Percentiles rank a stretch among this genome's conserved stretches.
Evolutionary conservation across 2,888 invertebrate genomes (phyloP).

Genomic region (Ashinkailepas kermadecensis): DNA sequence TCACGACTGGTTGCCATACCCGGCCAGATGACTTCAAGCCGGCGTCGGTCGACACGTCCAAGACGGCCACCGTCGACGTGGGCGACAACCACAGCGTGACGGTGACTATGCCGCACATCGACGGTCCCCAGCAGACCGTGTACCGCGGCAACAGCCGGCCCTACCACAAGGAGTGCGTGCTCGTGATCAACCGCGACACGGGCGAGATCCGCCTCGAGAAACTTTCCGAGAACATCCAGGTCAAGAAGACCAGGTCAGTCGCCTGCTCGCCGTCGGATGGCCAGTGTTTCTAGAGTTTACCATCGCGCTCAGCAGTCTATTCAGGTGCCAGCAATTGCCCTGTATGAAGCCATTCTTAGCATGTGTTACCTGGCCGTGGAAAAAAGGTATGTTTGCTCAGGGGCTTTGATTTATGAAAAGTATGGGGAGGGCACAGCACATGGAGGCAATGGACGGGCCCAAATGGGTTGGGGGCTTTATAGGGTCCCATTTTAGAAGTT

Average conservation of each 20-base stretch:
- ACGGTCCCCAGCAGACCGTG: constrained; percentile 72
- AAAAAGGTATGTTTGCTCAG: no score
- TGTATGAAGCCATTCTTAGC: not conserved
- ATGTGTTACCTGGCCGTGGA: not conserved
- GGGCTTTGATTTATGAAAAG: no score
- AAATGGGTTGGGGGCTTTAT: no score
- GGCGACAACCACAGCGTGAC: constrained; percentile 62
- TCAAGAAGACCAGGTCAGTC: constrained; percentile 63
- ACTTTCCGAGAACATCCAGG: constrained; percentile 81
- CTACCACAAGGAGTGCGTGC: constrained; percentile 87
- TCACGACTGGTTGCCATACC: not conserved
- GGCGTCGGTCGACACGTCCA: constrained; percentile 89
- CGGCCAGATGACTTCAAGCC: constrained; percentile 82
- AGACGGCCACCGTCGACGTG: constrained; percentile 83
- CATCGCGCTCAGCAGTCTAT: not conserved
- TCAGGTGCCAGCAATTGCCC: no score
- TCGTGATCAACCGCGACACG: constrained; percentile 84
- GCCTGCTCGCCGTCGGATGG: not conserved
- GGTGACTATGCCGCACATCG: constrained; percentile 90
- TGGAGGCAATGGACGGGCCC: no score
- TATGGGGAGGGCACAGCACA: no score
- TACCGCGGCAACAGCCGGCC: constrained; percentile 91
- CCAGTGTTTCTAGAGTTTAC: not conserved
- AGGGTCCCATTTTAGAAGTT: no score
- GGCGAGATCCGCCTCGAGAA: constrained; percentile 90